Evolutionary conservation across 1,140 invertebrate species (phyloP), one percentile per base, ranked within the genome.

Genomic region (Globodera ellingtonae): DNA sequence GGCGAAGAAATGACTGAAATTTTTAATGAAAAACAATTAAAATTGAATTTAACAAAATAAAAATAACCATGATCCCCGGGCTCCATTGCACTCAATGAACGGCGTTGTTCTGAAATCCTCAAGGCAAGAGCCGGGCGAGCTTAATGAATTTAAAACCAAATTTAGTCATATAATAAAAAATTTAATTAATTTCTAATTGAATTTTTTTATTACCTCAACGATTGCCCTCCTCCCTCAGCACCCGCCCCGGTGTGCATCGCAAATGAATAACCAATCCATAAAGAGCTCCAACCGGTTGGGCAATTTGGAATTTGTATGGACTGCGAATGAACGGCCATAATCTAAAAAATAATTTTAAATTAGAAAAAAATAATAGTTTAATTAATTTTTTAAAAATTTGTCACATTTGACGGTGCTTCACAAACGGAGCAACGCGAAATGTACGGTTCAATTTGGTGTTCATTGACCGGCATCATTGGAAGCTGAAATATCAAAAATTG

Each of bases 71-170:
- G 93, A 94, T 82, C 95, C 97, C 89, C 94, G 93, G 80, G 93
- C 93, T 66, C 95, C 95, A 89, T 95, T 96, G 89, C 96, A 98
- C 90, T 98, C 96, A 83, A 97, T 95, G 91, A 96, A 97, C 76
- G 96, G 96, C 66, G 95, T 94, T 66, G 95, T 93, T 72, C 96
- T 93, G 93, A 98, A 98, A 90, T 97, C 95, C 92, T 98, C 94
- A 78, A 98, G 91, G 90, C 96, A 98, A 10, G 95, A 97, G 62
- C 96, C 96, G 62, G 96, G 94, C 88, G 95, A 96, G 75, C 83
- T 84, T 47, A 83, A 88, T 62, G 13, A 62, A 62, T 62, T 62
- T 18, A 10, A 52, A 52, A 52, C 8, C 15, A 52, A 52, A 52
- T 52, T 52, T 52, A 52, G 15, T 10, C 8, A 10, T 52, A 52